These are phyloP conservation scores for Sarcophaga bullata DNA, from an alignment of 1,140 invertebrate genomes.

Conservation along the genomic window DNA sequence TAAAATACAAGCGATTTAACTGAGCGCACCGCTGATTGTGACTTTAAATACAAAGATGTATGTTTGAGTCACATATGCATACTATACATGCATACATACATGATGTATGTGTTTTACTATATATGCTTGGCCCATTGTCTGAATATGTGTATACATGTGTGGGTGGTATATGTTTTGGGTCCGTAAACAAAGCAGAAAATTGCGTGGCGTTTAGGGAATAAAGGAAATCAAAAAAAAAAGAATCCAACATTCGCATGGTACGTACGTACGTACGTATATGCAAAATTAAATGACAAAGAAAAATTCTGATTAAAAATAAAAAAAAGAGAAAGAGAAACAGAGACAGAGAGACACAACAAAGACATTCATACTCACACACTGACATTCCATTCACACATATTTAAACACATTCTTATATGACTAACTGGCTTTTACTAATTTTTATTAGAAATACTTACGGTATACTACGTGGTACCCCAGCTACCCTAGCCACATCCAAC, in stretches of 20 bases:
- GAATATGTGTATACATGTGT: not conserved
- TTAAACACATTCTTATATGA: conserved; percentile 6
- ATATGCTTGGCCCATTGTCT: not conserved
- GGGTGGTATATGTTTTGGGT: not conserved
- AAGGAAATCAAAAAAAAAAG: not conserved
- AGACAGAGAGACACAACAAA: not conserved
- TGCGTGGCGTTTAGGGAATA: conserved; percentile 10
- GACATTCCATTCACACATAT: not conserved
- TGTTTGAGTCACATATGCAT: too few relatives aligned
- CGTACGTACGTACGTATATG: not conserved
- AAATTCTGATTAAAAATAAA: not conserved
- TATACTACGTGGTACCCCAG: too few relatives aligned
- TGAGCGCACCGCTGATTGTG: conserved; percentile 19
- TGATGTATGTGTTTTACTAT: too few relatives aligned
- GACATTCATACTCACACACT: not conserved
- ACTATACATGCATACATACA: too few relatives aligned
- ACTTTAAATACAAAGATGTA: not conserved
- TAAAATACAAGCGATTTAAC: conserved; percentile 10
- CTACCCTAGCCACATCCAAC: too few relatives aligned
- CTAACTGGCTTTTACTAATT: not conserved
- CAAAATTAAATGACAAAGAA: conserved; percentile 11
- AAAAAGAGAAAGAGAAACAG: too few relatives aligned
- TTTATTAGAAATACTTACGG: too few relatives aligned
- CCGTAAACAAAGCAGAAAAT: conserved; percentile 12
- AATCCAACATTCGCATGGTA: not conserved